Evolutionary conservation across 2,113 vertebrate species (phyloP).

Genomic region (Guaruba guarouba): DNA sequence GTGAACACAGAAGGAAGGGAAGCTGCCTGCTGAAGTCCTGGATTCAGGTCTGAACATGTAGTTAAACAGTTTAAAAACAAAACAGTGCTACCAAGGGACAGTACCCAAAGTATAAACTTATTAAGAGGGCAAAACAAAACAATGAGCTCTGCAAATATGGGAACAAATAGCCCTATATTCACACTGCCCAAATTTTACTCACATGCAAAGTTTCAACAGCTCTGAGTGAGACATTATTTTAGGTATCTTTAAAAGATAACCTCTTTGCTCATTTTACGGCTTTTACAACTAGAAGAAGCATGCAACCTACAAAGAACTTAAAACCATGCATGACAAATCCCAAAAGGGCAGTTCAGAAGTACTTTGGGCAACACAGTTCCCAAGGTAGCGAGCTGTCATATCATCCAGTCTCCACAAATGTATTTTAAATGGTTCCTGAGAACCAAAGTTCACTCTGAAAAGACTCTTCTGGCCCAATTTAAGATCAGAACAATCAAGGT

Average conservation of each 20-base stretch:
- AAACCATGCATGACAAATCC: background rate
- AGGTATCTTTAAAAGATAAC: background rate
- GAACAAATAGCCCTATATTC: background rate
- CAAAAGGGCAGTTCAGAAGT: background rate
- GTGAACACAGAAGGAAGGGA: background rate
- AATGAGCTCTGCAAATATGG: rapidly evolving
- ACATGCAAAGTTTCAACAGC: rapidly evolving
- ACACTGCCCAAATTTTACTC: background rate
- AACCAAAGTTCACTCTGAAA: background rate
- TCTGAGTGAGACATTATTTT: background rate
- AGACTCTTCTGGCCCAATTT: background rate
- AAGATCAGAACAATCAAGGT: background rate
- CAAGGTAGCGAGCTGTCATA: background rate
- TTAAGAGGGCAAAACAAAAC: background rate
- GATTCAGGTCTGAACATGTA: background rate
- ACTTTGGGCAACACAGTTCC: background rate
- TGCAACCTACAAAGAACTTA: background rate
- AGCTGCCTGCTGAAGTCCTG: background rate
- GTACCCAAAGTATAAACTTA: background rate
- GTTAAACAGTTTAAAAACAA: background rate
- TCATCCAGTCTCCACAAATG: background rate
- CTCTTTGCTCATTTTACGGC: background rate
- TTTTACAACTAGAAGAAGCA: background rate
- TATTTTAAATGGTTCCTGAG: background rate
- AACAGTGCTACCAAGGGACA: background rate